phyloP scores from a whole-genome alignment of 2,888 invertebrate species.

The Selenia dentaria region DNA sequence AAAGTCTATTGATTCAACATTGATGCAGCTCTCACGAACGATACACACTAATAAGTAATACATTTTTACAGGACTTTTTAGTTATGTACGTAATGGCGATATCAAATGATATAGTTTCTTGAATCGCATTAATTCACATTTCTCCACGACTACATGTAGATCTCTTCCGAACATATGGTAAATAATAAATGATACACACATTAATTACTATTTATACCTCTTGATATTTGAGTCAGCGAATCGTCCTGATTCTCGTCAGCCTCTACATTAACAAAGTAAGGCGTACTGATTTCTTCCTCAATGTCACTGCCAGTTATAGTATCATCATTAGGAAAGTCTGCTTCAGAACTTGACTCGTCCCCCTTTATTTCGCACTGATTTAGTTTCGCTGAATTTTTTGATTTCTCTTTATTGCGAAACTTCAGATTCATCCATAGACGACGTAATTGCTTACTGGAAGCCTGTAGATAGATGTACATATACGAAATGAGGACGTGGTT shows the following conservation, averaged over 20 bases:
- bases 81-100: too few relatives aligned
- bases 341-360: background rate
- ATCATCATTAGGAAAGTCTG: background rate
- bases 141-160: too few relatives aligned
- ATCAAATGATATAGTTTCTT: too few relatives aligned
- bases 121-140: too few relatives aligned
- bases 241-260: background rate
- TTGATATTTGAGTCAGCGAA: background rate
- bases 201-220: background rate
- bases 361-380: background rate
- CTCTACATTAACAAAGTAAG: conserved; percentile 5
- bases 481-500: too few relatives aligned
- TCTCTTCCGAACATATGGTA: too few relatives aligned
- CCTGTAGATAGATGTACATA: conserved; percentile 1
- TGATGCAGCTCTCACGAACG: too few relatives aligned
- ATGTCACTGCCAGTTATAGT: background rate
- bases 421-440: conserved; percentile 31
- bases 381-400: background rate
- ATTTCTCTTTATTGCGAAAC: background rate
- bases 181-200: too few relatives aligned
- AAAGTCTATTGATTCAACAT: too few relatives aligned
- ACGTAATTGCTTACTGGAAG: conserved; percentile 24
- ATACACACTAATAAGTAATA: too few relatives aligned
- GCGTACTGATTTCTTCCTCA: conserved; percentile 1
- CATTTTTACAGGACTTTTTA: too few relatives aligned